These are phyloP conservation scores for Tiliacea aurago DNA, from an alignment of 2,888 invertebrate species.

Conservation along the genomic window DNA sequence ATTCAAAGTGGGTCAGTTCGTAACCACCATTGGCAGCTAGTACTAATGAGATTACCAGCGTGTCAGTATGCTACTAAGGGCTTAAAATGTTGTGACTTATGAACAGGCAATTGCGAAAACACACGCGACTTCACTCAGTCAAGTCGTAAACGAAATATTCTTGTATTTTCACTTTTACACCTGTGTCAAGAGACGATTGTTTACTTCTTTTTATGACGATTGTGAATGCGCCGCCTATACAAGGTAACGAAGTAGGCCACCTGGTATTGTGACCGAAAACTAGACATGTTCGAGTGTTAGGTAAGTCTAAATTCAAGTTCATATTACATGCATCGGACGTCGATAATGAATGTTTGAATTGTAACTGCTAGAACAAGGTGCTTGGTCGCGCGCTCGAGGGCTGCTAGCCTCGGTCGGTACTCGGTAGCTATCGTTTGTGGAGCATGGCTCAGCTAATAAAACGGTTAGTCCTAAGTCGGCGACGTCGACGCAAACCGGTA, in stretches of 20 bases:
- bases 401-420: conserved; percentile 70
- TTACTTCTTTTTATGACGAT: conserved; percentile 73
- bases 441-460: conserved; percentile 89
- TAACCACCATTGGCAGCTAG: conserved; percentile 65
- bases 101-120: conserved; percentile 68
- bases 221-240: conserved; percentile 66
- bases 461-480: conserved; percentile 87
- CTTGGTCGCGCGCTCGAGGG: conserved; percentile 71
- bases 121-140: conserved; percentile 55
- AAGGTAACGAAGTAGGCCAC: conserved; percentile 68
- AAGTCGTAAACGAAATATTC: conserved; percentile 74
- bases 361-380: conserved; percentile 66
- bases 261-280: conserved; percentile 60
- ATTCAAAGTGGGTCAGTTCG: conserved; percentile 65
- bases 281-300: conserved; percentile 55
- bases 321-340: conserved; percentile 30
- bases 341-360: conserved; percentile 52
- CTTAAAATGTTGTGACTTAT: conserved; percentile 61
- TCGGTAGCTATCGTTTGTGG: conserved; percentile 85
- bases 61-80: conserved; percentile 65
- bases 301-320: conserved; percentile 61
- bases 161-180: conserved; percentile 82
- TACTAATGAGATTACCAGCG: conserved; percentile 61
- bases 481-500: conserved; percentile 88
- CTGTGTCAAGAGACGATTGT: conserved; percentile 86